Evolutionary conservation across 2,888 invertebrate genomes (phyloP), one percentile per base, ranked within the genome.

Genomic region (Hirtodrosophila alboralis): DNA sequence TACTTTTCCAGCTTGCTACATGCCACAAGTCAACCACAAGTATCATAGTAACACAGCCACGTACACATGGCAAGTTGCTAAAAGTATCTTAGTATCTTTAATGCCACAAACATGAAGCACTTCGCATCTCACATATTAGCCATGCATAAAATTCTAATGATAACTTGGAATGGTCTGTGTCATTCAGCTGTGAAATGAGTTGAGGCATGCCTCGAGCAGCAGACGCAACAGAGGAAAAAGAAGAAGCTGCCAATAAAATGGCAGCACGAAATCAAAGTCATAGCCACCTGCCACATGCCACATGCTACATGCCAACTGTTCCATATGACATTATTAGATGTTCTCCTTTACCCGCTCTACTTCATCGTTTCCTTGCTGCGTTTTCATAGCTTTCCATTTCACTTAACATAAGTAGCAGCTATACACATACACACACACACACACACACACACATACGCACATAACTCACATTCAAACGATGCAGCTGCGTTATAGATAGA

Each of bases 301-400:
- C 12, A 8, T 26, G 8, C 8, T 14, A 18, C 13, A 1, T 7
- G 21, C 18, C 3, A 27, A 6, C 6, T 23, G 23, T n/a, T 6
- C 18, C 44, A 21, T 31, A 9, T 33, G 56, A 23, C 37, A 21
- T 31, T 53, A 33, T 43, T 62, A 52, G 71, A 48, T 43, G 27
- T 21, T 23, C 18, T n/a, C 30, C 18, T 9, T 12, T 13, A 36
- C 37, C 33, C 53, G 34, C 40, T 40, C 16, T 52, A 34, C 56
- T 36, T 63, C 49, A 60, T 57, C 40, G 44, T 12, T 51, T 31
- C 31, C 41, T 34, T 30, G 31, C 34, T 51, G 51, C 75, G 38
- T 51, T 76, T 76, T 76, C 77, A 79, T 65, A 56, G 62, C 60
- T 59, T 79, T 79, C 77, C 84, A 72, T 75, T 72, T 77, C 79